Base-by-base conservation (phyloP, 2,113 vertebrate species). In the Brachypteracias leptosomus region DNA sequence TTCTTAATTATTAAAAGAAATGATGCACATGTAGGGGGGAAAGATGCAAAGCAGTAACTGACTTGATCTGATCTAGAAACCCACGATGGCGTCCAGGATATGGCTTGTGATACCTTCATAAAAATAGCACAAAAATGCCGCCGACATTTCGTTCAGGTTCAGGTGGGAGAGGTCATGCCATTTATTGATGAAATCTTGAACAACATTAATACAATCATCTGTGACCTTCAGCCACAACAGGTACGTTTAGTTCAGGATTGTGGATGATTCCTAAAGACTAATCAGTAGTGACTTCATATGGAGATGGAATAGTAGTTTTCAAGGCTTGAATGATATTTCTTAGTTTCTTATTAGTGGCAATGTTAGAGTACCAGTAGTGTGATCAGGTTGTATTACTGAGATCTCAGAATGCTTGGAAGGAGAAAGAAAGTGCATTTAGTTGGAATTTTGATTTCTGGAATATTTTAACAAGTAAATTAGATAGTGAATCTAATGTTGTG, bases 161-260 rank as follows among this genome's bases (percentile, higher is more conserved):
- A 99, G 86, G 99, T 99, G 96, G 99, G 99, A 90, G 99, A 99
- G 96, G 99, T 99, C 88, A 99, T 99, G 99, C 99, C 99, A 15
- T 99, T 99, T 93, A 99, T 99, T 62, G 99, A 99, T 83, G 99
- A 99, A 91, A 99, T 99, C 96, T 98, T 99, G 94, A 99, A 99
- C 98, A 99, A 99, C 90, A 99, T 99, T 91, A 99, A 99, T 98
- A 99, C 99, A 82, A 99, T 99, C 96, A 99, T 99, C 97, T 99
- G 99, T 97, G 99, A 99, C 98, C 99, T 99, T 82, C 99, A 99
- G 71, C 99, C 99, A 47, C 99, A 99, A 25, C 99, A 99, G 99
- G 99, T 99, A 97, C 22, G 96, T 72, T 46, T 13, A 16, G 15
- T 31, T 82, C 0, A 4, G 36, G 1, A 0, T 11, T 52, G 13